Conservation (phyloP, 2,113 vertebrate species). For the Chionodraco myersi region DNA sequence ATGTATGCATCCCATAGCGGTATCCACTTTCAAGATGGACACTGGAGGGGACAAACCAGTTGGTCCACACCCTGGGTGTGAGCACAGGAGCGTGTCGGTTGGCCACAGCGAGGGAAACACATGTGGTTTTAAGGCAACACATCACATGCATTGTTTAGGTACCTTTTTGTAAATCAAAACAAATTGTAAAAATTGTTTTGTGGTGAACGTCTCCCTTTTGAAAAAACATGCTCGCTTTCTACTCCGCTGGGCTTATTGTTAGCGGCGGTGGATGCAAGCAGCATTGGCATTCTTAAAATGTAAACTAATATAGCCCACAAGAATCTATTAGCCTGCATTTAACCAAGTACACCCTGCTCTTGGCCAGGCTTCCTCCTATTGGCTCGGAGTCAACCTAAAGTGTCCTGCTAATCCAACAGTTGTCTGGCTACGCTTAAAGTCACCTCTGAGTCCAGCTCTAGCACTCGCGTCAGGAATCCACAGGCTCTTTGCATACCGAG, state of each 20-base stretch:
- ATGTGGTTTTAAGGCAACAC: background rate
- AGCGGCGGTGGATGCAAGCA: background rate
- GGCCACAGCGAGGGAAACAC: conserved; percentile 15
- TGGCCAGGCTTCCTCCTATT: conserved; percentile 52
- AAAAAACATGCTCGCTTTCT: background rate
- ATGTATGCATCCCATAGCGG: conserved; percentile 77
- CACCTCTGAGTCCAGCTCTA: conserved; percentile 74
- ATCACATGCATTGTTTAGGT: background rate
- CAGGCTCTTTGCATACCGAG: conserved; percentile 75
- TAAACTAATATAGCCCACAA: conserved; percentile 41
- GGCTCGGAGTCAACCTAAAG: conserved; percentile 70
- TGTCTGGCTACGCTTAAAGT: conserved; percentile 75
- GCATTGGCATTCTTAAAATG: conserved; percentile 30
- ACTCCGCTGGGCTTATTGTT: background rate
- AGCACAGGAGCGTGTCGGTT: conserved; percentile 28
- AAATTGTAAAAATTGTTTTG: background rate
- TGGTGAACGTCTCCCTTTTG: background rate
- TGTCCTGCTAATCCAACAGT: conserved; percentile 77
- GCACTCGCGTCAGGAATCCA: conserved; percentile 75
- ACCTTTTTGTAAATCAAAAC: rapidly evolving
- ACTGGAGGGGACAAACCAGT: conserved; percentile 64
- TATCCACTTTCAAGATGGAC: conserved; percentile 77
- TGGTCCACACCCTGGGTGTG: conserved; percentile 57
- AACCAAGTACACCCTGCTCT: conserved; percentile 44
- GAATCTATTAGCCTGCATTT: conserved; percentile 38